Evolutionary conservation across 2,113 vertebrate species (phyloP).

Genomic region (Eretmochelys imbricata): DNA sequence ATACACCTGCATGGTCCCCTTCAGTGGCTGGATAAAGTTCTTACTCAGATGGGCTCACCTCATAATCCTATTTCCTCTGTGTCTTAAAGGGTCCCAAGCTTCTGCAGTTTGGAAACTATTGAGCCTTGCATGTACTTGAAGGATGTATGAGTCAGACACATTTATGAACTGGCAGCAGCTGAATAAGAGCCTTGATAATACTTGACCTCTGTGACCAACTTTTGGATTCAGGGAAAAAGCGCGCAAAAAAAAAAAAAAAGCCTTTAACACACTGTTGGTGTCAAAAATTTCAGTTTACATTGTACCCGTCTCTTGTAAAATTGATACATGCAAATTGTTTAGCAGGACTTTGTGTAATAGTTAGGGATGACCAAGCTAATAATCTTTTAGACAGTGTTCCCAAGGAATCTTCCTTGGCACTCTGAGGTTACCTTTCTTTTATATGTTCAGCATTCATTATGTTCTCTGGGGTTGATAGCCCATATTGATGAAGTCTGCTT

Average conservation of each 20-base stretch:
- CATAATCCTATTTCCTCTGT: slow-evolving; percentile 98
- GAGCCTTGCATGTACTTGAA: slow-evolving; percentile 93
- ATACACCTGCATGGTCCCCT: slow-evolving; percentile 97
- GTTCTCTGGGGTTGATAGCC: slow-evolving; percentile 38
- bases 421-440: slow-evolving; percentile 55
- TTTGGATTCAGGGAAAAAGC: slow-evolving; percentile 84
- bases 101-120: slow-evolving; percentile 73
- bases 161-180: slow-evolving; percentile 80
- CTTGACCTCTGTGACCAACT: slow-evolving; percentile 97
- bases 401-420: slow-evolving; percentile 40
- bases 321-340: slow-evolving; percentile 59
- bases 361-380: slow-evolving; percentile 65
- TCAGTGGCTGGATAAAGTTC: slow-evolving; percentile 99
- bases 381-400: slow-evolving; percentile 17
- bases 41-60: slow-evolving; percentile 99
- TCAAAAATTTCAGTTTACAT: slow-evolving; percentile 85
- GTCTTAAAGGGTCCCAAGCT: slow-evolving; percentile 83
- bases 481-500: slow-evolving; percentile 33
- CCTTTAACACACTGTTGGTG: slow-evolving; percentile 68
- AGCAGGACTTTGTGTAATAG: slow-evolving; percentile 66
- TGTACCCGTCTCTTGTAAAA: slow-evolving; percentile 80
- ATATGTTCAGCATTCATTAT: slow-evolving; percentile 13
- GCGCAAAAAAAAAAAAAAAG: background rate
- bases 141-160: slow-evolving; percentile 88
- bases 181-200: slow-evolving; percentile 89